A percentile compares a stretch with the other conserved stretches of the same genome.
Conservation (phyloP, 2,888 invertebrate species). For the Danaus chrysippus region DNA sequence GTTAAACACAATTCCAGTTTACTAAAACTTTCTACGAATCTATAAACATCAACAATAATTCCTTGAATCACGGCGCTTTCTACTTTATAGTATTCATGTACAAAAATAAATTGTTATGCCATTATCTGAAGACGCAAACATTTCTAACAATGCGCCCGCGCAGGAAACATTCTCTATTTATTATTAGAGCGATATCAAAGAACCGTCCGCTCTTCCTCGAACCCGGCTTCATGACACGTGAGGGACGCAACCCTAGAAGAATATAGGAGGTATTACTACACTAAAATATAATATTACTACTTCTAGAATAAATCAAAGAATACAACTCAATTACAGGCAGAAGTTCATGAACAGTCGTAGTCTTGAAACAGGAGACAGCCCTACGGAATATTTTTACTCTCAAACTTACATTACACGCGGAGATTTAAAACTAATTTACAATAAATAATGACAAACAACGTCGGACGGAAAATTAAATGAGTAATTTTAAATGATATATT, state of each 20-base stretch:
- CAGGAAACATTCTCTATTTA: slow-evolving; percentile 42
- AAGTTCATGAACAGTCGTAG: too few species aligned
- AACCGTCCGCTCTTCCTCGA: slow-evolving; percentile 42
- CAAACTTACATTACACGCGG: too few species aligned
- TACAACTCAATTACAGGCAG: too few species aligned
- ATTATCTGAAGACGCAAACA: slow-evolving; percentile 25
- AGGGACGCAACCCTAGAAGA: slow-evolving; percentile 26
- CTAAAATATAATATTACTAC: background rate
- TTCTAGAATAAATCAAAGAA: too few species aligned
- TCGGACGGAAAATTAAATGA: background rate
- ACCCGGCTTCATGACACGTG: slow-evolving; percentile 41
- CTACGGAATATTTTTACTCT: too few species aligned
- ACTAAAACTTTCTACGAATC: slow-evolving; percentile 22
- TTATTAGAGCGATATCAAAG: slow-evolving; percentile 55
- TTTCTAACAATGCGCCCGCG: slow-evolving; percentile 25
- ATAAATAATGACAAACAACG: background rate
- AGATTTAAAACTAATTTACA: background rate
- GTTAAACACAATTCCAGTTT: slow-evolving; percentile 43
- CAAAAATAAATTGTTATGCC: slow-evolving; percentile 28
- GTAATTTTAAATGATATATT: slow-evolving; percentile 26
- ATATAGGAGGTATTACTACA: slow-evolving; percentile 10
- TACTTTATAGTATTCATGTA: slow-evolving; percentile 25
- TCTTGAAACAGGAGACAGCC: too few species aligned
- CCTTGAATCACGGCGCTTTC: slow-evolving; percentile 27
- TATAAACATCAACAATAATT: slow-evolving; percentile 26